Base-by-base conservation (phyloP, 1,140 invertebrate genomes). In the Pseudomyrmex gracilis region DNA sequence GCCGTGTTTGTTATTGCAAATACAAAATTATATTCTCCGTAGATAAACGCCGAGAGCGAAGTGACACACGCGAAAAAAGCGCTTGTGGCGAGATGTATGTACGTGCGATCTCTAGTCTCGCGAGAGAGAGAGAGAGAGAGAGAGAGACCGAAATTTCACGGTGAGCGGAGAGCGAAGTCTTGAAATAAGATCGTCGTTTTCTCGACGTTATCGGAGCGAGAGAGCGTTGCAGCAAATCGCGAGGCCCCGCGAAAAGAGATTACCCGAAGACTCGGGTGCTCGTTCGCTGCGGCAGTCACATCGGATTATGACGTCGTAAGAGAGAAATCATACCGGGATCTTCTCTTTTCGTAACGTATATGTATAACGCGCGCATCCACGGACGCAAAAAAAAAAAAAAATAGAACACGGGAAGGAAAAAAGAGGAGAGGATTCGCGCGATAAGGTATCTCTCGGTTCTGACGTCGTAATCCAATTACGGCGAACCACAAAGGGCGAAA, bases 401-500 rank as follows among this genome's bases (percentile, higher is more conserved):
- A 45, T 17, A 13, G 20, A 5, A 43, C 5, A 55, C 47, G 20
- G 10, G 5, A 13, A 34, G 34, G 10, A 51, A 51, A 51, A 51
- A 45, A 22, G 8, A 17, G 5, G 34, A 34, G 34, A 34, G 34
- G n/a, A 78, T 57, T 70, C 20, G 17, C 34, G 24, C 24, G 43
- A n/a, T n/a, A n/a, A n/a, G n/a, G 34, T 34, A 68, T 61, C 43
- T 17, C 5, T 34, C 43, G 43, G 10, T 57, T 22, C 22, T 17
- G 51, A 67, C 34, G 61, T 12, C 64, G 24, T 22, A 58, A 71
- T 60, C 43, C 66, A 68, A 80, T 71, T 17, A 24, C 10, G 43
- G 34, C 34, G 34, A 34, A 34, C 34, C 34, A 34, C 34, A 34
- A 34, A 34, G 4, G 34, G 34, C 34, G 34, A 34, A 34, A 7